These are phyloP conservation scores for Himalopsyche japonica DNA, from an alignment of 2,888 invertebrate species.

Conservation along the genomic window DNA sequence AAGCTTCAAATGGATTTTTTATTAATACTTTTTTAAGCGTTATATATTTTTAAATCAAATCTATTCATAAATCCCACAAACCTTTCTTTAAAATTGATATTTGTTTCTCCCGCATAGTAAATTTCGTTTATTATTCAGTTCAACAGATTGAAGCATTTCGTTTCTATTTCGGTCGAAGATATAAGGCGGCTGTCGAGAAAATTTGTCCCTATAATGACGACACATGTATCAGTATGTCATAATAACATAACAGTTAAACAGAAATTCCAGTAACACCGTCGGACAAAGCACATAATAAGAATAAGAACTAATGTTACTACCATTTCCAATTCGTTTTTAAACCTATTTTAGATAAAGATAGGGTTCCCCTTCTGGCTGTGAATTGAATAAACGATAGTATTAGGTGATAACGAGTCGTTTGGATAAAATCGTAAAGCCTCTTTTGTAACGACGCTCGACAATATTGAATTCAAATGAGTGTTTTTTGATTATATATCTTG, in stretches of 20 bases:
- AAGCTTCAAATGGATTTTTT: too few species aligned
- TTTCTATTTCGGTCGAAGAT: too few species aligned
- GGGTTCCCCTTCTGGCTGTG: slow-evolving; percentile 17
- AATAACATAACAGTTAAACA: neutral
- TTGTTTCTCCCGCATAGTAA: too few species aligned
- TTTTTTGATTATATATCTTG: neutral
- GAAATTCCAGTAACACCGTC: neutral
- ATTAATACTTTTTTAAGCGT: too few species aligned
- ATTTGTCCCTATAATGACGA: neutral
- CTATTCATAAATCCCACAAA: too few species aligned
- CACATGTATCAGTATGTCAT: neutral
- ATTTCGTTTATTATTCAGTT: too few species aligned
- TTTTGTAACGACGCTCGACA: slow-evolving; percentile 7
- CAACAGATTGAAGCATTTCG: too few species aligned
- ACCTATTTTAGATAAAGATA: slow-evolving; percentile 27
- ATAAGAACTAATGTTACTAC: neutral
- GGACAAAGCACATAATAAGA: neutral
- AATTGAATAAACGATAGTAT: slow-evolving; percentile 33
- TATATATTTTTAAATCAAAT: too few species aligned
- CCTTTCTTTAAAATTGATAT: too few species aligned
- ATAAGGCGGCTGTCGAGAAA: neutral
- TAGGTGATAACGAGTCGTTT: slow-evolving; percentile 25
- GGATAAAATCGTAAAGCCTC: slow-evolving; percentile 12
- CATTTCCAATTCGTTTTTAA: slow-evolving; percentile 11
- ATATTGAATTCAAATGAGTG: slow-evolving; percentile 14